These are phyloP conservation scores for Laticauda colubrina DNA, from an alignment of 2,113 vertebrate species.

Conservation along the genomic window DNA sequence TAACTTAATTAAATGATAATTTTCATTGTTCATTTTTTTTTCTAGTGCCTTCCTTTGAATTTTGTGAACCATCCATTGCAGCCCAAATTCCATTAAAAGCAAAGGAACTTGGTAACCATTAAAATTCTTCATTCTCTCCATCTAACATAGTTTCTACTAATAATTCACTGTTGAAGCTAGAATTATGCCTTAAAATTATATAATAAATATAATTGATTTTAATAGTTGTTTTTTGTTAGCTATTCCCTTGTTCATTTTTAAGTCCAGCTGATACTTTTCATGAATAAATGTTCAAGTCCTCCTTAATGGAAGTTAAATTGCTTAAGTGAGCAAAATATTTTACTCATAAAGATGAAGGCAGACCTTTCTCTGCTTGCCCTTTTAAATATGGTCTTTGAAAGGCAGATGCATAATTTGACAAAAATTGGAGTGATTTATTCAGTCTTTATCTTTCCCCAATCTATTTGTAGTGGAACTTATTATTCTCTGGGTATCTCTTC, in stretches of 20 bases:
- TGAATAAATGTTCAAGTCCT: background rate
- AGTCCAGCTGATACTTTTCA: background rate
- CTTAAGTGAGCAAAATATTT: background rate
- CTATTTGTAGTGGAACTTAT: background rate
- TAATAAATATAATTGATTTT: conserved; percentile 47
- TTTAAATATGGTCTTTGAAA: background rate
- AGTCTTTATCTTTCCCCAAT: background rate
- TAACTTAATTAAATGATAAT: conserved; percentile 1
- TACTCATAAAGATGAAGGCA: background rate
- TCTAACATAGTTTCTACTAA: conserved; percentile 40
- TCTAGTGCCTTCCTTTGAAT: conserved; percentile 82
- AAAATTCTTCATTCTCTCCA: conserved; percentile 41
- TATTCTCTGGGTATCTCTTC: background rate
- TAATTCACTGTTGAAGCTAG: conserved; percentile 42
- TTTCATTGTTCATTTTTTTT: conserved; percentile 36
- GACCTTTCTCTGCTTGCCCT: background rate
- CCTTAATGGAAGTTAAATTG: background rate
- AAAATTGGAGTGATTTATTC: background rate
- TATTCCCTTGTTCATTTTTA: conserved; percentile 24
- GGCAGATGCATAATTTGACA: background rate
- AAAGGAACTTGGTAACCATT: conserved; percentile 86
- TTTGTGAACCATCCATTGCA: conserved; percentile 82
- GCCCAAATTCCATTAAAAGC: conserved; percentile 86
- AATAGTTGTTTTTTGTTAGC: background rate
- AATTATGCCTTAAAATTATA: conserved; percentile 23